Conservation (phyloP, 1,140 invertebrate species). For the Leptinotarsa undecemlineata region DNA sequence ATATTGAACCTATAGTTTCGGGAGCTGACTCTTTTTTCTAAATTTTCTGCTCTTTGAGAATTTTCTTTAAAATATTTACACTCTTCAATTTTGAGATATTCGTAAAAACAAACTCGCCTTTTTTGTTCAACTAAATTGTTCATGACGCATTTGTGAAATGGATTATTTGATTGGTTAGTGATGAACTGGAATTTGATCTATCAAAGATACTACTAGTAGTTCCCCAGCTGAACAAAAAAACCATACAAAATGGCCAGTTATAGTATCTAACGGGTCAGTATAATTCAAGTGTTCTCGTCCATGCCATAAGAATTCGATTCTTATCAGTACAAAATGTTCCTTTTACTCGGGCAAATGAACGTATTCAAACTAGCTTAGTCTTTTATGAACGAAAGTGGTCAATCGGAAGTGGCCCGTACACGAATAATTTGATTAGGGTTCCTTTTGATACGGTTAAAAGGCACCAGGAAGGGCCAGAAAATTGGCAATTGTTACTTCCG, state of each 20-base stretch:
- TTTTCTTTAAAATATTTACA: no score
- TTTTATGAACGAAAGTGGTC: slow-evolving; percentile 12
- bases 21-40: no score
- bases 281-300: background rate
- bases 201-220: no score
- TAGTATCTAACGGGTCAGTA: background rate
- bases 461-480: slow-evolving; percentile 18
- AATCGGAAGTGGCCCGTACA: slow-evolving; percentile 21
- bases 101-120: background rate
- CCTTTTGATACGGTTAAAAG: slow-evolving; percentile 6
- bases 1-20: no score
- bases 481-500: slow-evolving; percentile 21
- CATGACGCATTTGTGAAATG: no score
- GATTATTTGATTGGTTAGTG: no score
- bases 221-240: no score
- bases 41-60: no score
- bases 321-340: slow-evolving; percentile 21
- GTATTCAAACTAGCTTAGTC: slow-evolving; percentile 16
- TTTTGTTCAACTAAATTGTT: no score
- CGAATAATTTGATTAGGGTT: slow-evolving; percentile 23
- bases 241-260: no score
- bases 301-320: background rate
- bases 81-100: background rate
- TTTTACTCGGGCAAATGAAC: background rate
- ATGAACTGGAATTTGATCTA: no score